These are phyloP conservation scores for Halcyon smyrnensis DNA, from an alignment of 2,797 vertebrate species.

Conservation along the genomic window DNA sequence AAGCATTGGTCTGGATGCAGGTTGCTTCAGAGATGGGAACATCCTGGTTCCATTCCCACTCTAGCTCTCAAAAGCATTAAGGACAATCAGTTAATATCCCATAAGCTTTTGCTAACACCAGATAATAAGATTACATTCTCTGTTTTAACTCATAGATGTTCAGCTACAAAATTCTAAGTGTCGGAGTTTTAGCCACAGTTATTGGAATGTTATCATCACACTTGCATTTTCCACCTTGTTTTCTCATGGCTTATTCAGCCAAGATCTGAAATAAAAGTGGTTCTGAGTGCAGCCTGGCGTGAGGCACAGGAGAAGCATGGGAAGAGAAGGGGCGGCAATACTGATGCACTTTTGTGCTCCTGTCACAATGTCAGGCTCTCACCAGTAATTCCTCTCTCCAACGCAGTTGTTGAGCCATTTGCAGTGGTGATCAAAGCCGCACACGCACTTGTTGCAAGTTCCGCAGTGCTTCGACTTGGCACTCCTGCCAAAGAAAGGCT, in stretches of 20 bases:
- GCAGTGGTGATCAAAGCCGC: slow-evolving; percentile 97
- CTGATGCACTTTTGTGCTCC: background rate
- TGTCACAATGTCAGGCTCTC: slow-evolving; percentile 51
- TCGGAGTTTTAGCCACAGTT: background rate
- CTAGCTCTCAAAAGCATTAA: background rate
- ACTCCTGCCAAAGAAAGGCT: slow-evolving; percentile 80
- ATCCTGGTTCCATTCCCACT: background rate
- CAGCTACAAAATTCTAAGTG: background rate
- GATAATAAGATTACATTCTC: background rate
- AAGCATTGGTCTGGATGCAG: background rate
- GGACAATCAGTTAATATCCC: background rate
- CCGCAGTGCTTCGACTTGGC: slow-evolving; percentile 96
- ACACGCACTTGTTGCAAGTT: slow-evolving; percentile 96
- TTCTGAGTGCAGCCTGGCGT: background rate
- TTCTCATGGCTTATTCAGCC: background rate
- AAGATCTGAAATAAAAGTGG: background rate
- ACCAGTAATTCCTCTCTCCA: slow-evolving; percentile 96
- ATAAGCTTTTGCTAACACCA: background rate
- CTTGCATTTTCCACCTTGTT: background rate
- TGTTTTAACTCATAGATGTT: background rate
- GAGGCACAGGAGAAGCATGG: background rate
- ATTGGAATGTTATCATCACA: background rate
- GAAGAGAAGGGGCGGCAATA: background rate
- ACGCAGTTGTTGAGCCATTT: slow-evolving; percentile 99
- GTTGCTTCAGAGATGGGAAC: background rate